Conservation (phyloP, 2,797 vertebrate genomes). For the Meriones psammophilus region DNA sequence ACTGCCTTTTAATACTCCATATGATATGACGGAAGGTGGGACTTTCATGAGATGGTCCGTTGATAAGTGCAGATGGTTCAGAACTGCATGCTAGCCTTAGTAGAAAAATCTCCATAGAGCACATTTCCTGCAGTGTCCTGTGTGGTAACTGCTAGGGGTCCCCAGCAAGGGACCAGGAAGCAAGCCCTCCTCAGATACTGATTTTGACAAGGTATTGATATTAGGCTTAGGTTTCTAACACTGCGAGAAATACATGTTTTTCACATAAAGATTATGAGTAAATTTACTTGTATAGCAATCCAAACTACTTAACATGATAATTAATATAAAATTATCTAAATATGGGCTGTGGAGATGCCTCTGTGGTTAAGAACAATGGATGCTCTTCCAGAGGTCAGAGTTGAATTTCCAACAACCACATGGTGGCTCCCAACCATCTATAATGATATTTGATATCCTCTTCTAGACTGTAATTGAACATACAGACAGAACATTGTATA, state of each 20-base stretch:
- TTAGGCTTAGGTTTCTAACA: not conserved
- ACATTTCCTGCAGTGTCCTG: not conserved
- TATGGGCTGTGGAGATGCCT: too few species aligned
- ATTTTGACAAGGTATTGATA: not conserved
- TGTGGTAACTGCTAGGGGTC: accelerated
- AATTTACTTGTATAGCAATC: not conserved
- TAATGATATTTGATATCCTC: too few species aligned
- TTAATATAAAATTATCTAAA: not conserved
- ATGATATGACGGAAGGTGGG: not conserved
- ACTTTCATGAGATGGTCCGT: not conserved
- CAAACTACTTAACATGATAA: not conserved
- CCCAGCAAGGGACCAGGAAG: not conserved
- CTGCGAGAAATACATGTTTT: not conserved
- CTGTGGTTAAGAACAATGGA: too few species aligned
- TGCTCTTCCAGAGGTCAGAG: too few species aligned
- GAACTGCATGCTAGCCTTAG: not conserved
- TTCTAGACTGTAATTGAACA: too few species aligned
- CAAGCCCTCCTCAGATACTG: not conserved
- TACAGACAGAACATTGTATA: too few species aligned
- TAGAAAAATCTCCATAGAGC: not conserved
- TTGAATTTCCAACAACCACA: too few species aligned
- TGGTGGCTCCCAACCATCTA: too few species aligned
- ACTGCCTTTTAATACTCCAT: too few species aligned
- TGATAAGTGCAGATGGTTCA: not conserved
- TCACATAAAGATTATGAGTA: not conserved